Evolutionary conservation across 2,113 vertebrate genomes (phyloP).

Genomic region (Mixornis gularis): DNA sequence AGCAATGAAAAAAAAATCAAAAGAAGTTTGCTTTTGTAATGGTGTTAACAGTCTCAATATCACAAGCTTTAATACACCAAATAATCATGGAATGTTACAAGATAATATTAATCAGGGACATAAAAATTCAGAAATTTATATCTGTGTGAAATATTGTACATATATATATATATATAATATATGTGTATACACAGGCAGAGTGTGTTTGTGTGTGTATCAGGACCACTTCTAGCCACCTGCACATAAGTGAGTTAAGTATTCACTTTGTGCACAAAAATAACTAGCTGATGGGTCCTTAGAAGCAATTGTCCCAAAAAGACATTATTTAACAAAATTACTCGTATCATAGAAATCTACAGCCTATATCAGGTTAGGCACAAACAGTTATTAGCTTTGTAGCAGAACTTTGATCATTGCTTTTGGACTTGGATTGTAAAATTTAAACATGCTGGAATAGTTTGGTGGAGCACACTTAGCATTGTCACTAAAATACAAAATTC

Average conservation of each 20-base stretch:
- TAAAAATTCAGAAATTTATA: background rate
- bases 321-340: background rate
- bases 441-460: background rate
- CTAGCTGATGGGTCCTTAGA: background rate
- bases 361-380: background rate
- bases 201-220: background rate
- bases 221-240: background rate
- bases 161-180: background rate
- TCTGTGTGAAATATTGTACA: background rate
- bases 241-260: background rate
- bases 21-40: background rate
- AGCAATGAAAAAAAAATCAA: background rate
- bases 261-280: background rate
- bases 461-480: background rate
- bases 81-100: background rate
- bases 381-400: background rate
- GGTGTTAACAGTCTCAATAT: background rate
- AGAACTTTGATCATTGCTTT: background rate
- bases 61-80: background rate
- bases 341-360: background rate
- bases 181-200: background rate
- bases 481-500: background rate
- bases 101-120: background rate
- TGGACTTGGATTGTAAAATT: background rate
- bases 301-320: background rate